These are phyloP conservation scores for Anastrepha ludens DNA, from an alignment of 1,140 invertebrate species.

Conservation along the genomic window DNA sequence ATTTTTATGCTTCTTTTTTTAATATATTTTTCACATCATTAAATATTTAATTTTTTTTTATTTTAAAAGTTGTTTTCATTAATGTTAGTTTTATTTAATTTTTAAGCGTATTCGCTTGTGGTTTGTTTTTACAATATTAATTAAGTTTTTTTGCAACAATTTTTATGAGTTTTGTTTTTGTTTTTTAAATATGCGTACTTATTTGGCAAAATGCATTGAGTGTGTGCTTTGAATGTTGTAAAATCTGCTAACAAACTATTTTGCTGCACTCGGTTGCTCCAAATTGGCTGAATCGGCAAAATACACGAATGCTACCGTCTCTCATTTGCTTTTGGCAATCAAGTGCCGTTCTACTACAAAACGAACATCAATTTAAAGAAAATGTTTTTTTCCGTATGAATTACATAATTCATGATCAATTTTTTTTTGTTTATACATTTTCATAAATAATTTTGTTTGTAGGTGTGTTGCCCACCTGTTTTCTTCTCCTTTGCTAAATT, in stretches of 20 bases:
- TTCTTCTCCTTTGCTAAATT: not conserved
- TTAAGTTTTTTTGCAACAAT: conserved; percentile 36
- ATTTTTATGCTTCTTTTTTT: conserved; percentile 54
- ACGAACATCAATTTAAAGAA: not conserved
- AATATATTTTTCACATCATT: conserved; percentile 59
- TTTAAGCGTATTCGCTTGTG: conserved; percentile 31
- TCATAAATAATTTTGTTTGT: too few species aligned
- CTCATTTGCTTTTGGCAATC: not conserved
- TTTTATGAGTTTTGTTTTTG: conserved; percentile 1
- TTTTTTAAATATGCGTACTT: conserved; percentile 55
- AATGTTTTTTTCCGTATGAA: too few species aligned
- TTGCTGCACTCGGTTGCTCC: not conserved
- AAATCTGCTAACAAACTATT: too few species aligned
- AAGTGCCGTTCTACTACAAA: not conserved
- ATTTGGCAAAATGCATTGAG: conserved; percentile 52
- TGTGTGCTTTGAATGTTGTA: not conserved
- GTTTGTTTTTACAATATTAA: conserved; percentile 54
- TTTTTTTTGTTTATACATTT: too few species aligned
- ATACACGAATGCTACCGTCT: not conserved
- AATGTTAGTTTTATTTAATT: conserved; percentile 48
- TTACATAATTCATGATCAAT: too few species aligned
- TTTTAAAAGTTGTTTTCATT: conserved; percentile 56
- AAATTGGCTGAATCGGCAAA: not conserved
- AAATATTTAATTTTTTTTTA: conserved; percentile 57
- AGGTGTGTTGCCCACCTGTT: not conserved